phyloP scores from a whole-genome alignment of 2,113 vertebrate genomes.

The Theropithecus gelada region DNA sequence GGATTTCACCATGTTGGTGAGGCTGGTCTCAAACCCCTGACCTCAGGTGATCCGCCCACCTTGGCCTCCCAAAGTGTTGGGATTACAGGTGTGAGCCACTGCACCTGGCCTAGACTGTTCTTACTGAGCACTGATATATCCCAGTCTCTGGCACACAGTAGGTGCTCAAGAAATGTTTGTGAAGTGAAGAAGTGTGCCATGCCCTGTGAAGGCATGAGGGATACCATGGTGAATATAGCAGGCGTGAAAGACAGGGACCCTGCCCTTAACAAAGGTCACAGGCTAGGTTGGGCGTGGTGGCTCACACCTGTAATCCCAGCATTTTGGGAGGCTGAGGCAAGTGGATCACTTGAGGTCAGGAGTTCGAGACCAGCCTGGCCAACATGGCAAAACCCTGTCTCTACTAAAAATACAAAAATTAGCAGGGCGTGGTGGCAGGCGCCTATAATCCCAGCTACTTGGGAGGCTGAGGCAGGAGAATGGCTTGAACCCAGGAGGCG shows the following conservation, averaged over 20 bases:
- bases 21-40: too few species aligned
- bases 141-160: neutral
- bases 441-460: neutral
- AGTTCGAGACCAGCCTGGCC: too few species aligned
- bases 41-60: too few species aligned
- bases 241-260: neutral
- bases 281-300: too few species aligned
- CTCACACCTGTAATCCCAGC: neutral
- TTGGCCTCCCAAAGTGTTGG: too few species aligned
- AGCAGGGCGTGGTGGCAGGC: neutral
- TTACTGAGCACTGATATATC: neutral
- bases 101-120: neutral
- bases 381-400: too few species aligned
- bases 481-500: neutral
- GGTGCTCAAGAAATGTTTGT: neutral
- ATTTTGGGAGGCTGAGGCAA: neutral
- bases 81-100: too few species aligned
- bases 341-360: neutral
- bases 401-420: neutral
- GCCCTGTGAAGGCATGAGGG: neutral
- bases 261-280: neutral
- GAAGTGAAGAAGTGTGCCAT: rapidly evolving
- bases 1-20: too few species aligned
- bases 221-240: neutral
- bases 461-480: neutral